Percentiles rank a stretch among this genome's conserved stretches.
Evolutionary conservation across 2,797 vertebrate genomes (phyloP).

Genomic region (Cebuella pygmaea): DNA sequence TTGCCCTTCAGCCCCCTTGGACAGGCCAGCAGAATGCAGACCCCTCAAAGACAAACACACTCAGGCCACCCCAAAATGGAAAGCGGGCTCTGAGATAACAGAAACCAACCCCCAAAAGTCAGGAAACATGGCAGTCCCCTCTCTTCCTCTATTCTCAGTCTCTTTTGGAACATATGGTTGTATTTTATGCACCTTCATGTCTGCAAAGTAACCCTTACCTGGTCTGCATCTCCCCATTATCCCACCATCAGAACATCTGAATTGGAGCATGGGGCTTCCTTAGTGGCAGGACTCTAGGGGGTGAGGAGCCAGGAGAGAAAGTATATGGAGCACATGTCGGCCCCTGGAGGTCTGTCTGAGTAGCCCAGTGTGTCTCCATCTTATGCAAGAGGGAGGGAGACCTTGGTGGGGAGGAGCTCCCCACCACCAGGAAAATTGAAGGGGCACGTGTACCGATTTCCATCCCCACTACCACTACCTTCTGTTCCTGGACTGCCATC

Average conservation of each 20-base stretch:
- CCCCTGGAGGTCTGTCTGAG: background rate
- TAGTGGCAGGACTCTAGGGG: background rate
- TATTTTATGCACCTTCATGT: background rate
- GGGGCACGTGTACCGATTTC: rapidly evolving
- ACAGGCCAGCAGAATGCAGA: background rate
- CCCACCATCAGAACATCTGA: background rate
- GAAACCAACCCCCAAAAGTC: background rate
- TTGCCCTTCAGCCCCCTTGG: background rate
- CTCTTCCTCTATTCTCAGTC: background rate
- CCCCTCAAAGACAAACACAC: background rate
- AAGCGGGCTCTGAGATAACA: background rate
- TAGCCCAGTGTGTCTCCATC: background rate
- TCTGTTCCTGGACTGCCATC: background rate
- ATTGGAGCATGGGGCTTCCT: background rate
- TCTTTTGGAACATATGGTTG: background rate
- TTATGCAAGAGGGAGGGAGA: background rate
- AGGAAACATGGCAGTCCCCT: background rate
- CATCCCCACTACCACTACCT: background rate
- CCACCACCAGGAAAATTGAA: background rate
- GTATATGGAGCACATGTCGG: background rate
- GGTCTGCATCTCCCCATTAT: background rate
- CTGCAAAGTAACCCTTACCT: background rate
- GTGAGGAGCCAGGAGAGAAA: background rate
- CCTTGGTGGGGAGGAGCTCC: background rate
- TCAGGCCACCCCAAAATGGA: background rate